Percentiles rank a stretch among this genome's conserved stretches.
phyloP scores from a whole-genome alignment of 1,140 invertebrate species.

The Penaeus chinensis region DNA sequence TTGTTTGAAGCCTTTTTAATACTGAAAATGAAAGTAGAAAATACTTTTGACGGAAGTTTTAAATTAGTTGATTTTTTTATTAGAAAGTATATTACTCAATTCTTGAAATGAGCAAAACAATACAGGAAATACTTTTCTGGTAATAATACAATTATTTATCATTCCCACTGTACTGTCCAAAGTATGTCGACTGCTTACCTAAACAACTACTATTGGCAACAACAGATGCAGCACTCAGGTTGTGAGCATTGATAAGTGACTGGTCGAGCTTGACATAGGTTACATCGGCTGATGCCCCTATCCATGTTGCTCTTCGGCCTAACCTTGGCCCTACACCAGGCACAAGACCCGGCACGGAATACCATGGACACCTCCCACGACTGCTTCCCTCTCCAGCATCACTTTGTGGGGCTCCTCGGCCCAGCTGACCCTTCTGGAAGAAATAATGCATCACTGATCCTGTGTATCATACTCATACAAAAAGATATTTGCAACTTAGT shows the following conservation, averaged over 20 bases:
- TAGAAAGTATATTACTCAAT: too few species aligned
- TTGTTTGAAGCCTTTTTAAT: too few species aligned
- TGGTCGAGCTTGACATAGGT: slow-evolving; percentile 96
- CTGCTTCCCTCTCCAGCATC: slow-evolving; percentile 62
- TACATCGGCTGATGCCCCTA: slow-evolving; percentile 93
- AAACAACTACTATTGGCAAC: slow-evolving; percentile 79
- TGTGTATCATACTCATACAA: neutral
- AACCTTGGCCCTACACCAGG: slow-evolving; percentile 80
- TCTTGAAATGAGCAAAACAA: too few species aligned
- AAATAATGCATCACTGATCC: neutral
- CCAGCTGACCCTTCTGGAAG: slow-evolving; percentile 84
- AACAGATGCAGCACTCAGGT: slow-evolving; percentile 85
- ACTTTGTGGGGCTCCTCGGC: slow-evolving; percentile 72
- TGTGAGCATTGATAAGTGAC: slow-evolving; percentile 88
- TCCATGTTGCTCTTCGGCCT: slow-evolving; percentile 87
- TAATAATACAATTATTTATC: too few species aligned
- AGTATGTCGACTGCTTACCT: slow-evolving; percentile 32
- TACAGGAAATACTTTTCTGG: too few species aligned
- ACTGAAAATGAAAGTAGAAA: too few species aligned
- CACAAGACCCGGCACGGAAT: slow-evolving; percentile 83
- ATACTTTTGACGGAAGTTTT: too few species aligned
- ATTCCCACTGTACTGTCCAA: too few species aligned
- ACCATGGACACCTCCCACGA: slow-evolving; percentile 75
- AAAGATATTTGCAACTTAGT: neutral
- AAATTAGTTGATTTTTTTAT: too few species aligned